phyloP scores from a whole-genome alignment of 2,113 vertebrate species.

The Chlorodrepanis virens region DNA sequence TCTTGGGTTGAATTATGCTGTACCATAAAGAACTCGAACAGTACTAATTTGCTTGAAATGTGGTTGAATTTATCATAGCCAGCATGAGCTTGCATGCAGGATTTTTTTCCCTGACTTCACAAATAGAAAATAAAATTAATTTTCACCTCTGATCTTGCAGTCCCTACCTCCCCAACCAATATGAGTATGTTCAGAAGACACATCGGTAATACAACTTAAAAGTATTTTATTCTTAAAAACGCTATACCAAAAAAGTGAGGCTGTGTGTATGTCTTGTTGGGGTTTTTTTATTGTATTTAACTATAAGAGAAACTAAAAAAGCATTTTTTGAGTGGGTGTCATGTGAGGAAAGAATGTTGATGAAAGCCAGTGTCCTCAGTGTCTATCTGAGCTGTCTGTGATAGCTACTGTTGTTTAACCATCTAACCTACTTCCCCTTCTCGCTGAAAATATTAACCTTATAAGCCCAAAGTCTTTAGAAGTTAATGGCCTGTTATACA shows the following conservation, averaged over 20 bases:
- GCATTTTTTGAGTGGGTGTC: neutral
- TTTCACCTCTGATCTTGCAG: neutral
- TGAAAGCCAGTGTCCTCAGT: neutral
- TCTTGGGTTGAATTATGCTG: neutral
- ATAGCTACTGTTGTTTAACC: constrained; percentile 39
- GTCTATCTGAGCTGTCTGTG: neutral
- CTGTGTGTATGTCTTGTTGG: neutral
- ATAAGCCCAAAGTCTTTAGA: constrained; percentile 53
- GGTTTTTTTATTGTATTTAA: neutral
- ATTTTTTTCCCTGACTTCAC: neutral
- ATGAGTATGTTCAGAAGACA: neutral
- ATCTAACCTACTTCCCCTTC: constrained; percentile 10
- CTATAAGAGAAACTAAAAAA: neutral
- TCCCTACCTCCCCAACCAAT: neutral
- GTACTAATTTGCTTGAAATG: constrained; percentile 49
- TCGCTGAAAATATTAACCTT: constrained; percentile 53
- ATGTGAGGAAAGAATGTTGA: neutral
- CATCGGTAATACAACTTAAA: neutral
- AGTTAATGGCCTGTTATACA: constrained; percentile 73
- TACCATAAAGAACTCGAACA: neutral
- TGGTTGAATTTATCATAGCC: neutral
- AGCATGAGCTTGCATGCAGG: neutral
- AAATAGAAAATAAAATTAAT: neutral
- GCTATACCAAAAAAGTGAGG: neutral
- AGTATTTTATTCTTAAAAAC: neutral